phyloP scores from a whole-genome alignment of 2,888 invertebrate species.

The Arrhopalites spinosus region DNA sequence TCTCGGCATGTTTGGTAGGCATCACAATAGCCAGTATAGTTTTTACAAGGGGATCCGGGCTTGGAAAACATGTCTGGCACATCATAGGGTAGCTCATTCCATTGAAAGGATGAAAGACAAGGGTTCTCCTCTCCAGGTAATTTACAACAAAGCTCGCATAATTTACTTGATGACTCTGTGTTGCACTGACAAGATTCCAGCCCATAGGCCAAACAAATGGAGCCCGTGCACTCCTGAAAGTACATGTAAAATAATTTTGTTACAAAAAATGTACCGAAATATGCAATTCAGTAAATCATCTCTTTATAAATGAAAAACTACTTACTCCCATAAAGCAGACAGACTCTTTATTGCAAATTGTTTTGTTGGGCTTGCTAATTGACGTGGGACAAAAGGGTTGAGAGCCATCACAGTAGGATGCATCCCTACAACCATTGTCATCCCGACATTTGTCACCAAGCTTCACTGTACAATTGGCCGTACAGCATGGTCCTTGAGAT shows the following conservation, averaged over 20 bases:
- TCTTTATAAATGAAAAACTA: background rate
- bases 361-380: constrained; percentile 88
- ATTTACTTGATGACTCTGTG: constrained; percentile 79
- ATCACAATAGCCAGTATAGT: constrained; percentile 84
- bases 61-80: constrained; percentile 92
- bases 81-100: constrained; percentile 87
- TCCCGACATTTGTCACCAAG: constrained; percentile 88
- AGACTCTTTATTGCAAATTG: constrained; percentile 92
- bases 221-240: constrained; percentile 81
- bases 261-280: background rate
- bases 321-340: constrained; percentile 95
- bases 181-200: constrained; percentile 94
- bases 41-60: constrained; percentile 91
- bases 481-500: constrained; percentile 94
- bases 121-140: constrained; percentile 78
- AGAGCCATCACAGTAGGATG: constrained; percentile 88
- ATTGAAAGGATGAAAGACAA: constrained; percentile 86
- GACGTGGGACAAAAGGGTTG: constrained; percentile 91
- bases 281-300: background rate
- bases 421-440: constrained; percentile 91
- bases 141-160: constrained; percentile 92
- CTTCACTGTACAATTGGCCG: constrained; percentile 79
- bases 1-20: constrained; percentile 80
- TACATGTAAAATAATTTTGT: background rate
- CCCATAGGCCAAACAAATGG: constrained; percentile 95